Evolutionary conservation across 2,888 invertebrate genomes (phyloP).

Genomic region (Chymomyza caudatula): DNA sequence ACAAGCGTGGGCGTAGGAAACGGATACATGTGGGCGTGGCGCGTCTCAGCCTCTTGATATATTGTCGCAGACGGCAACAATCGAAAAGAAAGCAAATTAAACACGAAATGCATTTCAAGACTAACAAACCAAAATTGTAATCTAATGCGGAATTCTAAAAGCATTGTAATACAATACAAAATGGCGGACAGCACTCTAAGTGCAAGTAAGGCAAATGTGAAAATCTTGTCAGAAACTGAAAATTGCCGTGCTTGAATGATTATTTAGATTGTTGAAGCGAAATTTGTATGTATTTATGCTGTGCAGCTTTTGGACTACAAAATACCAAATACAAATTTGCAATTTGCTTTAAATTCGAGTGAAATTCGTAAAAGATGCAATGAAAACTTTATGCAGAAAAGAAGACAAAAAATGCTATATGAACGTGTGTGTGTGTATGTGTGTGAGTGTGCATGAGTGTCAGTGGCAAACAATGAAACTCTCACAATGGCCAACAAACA

Average conservation of each 20-base stretch:
- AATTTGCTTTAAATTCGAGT: conserved; percentile 19
- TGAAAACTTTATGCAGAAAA: too few relatives aligned
- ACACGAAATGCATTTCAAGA: conserved; percentile 29
- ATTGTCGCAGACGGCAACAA: background rate
- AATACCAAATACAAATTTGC: background rate
- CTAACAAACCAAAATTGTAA: conserved; percentile 1
- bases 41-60: background rate
- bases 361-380: conserved; percentile 17
- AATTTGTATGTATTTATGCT: background rate
- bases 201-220: background rate
- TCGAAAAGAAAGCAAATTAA: conserved; percentile 8
- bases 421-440: background rate
- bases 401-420: conserved; percentile 9
- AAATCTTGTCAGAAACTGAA: background rate
- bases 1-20: background rate
- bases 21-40: background rate
- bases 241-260: background rate
- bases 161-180: background rate
- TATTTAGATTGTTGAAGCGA: background rate
- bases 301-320: background rate
- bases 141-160: background rate
- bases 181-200: background rate
- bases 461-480: background rate
- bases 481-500: background rate
- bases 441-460: conserved; percentile 1